Conservation (phyloP, 1,140 invertebrate species). For the Pemphigus obesinymphae region DNA sequence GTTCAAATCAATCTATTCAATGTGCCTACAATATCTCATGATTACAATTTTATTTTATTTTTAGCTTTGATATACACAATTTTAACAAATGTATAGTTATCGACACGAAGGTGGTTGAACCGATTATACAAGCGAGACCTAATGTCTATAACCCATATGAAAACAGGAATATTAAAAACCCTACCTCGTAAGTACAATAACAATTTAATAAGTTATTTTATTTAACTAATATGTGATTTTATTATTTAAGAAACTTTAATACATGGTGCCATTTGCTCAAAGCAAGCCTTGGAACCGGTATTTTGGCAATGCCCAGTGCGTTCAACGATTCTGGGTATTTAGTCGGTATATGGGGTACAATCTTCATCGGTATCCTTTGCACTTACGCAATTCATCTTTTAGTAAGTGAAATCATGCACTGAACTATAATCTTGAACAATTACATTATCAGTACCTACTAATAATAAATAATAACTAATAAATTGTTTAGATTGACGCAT, state of each 20-base stretch:
- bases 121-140: too few species aligned
- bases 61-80: too few species aligned
- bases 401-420: constrained; percentile 48
- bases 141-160: constrained; percentile 64
- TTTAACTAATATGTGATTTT: constrained; percentile 43
- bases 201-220: background rate
- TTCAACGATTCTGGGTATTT: constrained; percentile 71
- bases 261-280: constrained; percentile 77
- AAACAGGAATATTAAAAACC: constrained; percentile 62
- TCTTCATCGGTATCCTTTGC: constrained; percentile 67
- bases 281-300: constrained; percentile 82
- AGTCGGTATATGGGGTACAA: constrained; percentile 61
- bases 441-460: too few species aligned
- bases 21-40: too few species aligned
- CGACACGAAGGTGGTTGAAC: too few species aligned
- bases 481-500: too few species aligned
- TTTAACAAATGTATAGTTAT: too few species aligned
- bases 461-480: too few species aligned
- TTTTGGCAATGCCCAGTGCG: constrained; percentile 83
- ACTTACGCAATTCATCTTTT: constrained; percentile 76
- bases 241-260: constrained; percentile 61
- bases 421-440: too few species aligned
- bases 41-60: too few species aligned
- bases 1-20: too few species aligned
- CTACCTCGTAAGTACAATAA: constrained; percentile 60